Evolutionary conservation across 2,797 vertebrate species (phyloP).

Genomic region (Falco novaeseelandiae): DNA sequence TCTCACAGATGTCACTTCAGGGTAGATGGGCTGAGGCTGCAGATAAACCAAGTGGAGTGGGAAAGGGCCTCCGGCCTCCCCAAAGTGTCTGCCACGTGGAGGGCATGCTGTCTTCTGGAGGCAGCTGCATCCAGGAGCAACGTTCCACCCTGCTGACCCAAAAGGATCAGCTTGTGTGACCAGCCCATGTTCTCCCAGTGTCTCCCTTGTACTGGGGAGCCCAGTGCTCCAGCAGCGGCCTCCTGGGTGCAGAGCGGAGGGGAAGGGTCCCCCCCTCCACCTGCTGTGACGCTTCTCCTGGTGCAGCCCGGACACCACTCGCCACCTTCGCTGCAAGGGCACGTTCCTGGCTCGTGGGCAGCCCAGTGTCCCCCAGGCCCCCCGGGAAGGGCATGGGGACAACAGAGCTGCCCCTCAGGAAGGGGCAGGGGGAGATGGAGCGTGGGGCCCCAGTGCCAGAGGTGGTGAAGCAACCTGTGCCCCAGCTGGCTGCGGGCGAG

Average conservation of each 20-base stretch:
- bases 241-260: background rate
- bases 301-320: background rate
- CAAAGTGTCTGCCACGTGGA: background rate
- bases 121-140: background rate
- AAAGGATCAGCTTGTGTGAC: background rate
- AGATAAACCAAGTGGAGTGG: rapidly evolving
- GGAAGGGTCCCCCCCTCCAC: background rate
- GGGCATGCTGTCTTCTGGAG: background rate
- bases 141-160: background rate
- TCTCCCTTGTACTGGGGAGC: background rate
- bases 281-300: background rate
- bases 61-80: background rate
- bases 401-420: background rate
- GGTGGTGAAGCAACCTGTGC: background rate
- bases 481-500: background rate
- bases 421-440: background rate
- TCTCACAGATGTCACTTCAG: background rate
- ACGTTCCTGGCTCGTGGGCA: background rate
- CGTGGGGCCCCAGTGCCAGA: background rate
- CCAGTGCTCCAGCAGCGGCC: background rate
- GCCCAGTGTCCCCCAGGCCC: background rate
- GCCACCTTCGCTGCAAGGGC: background rate
- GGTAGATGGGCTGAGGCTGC: background rate
- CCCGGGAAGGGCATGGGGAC: background rate
- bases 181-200: background rate